phyloP scores from a whole-genome alignment of 2,797 vertebrate genomes.

The Sebastolobus altivelis region DNA sequence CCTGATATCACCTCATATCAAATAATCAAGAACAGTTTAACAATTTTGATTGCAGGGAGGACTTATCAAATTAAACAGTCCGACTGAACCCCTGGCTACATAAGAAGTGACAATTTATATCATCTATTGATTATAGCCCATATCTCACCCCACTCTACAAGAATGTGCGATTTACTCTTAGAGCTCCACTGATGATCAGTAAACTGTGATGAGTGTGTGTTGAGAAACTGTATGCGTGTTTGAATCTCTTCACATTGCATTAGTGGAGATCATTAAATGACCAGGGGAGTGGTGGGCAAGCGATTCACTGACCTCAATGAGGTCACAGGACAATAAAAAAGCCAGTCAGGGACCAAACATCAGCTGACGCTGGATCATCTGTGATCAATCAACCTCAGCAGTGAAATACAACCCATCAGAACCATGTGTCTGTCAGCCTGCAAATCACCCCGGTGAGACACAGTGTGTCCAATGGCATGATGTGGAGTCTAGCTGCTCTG shows the following conservation, averaged over 20 bases:
- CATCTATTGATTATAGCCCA: background rate
- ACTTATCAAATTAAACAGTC: background rate
- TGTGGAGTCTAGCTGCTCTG: slow-evolving; percentile 19
- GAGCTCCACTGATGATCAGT: background rate
- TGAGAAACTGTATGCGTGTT: background rate
- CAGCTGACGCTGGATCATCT: slow-evolving; percentile 50
- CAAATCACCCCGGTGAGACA: slow-evolving; percentile 39
- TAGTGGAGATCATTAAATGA: slow-evolving; percentile 7
- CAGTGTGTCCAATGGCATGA: background rate
- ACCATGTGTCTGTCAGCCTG: slow-evolving; percentile 28
- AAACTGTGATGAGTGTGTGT: background rate
- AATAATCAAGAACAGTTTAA: background rate
- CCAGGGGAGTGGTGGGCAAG: background rate
- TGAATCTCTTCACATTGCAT: background rate
- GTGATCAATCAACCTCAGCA: slow-evolving; percentile 38
- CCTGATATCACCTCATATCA: background rate
- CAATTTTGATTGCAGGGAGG: background rate
- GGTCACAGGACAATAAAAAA: slow-evolving; percentile 49
- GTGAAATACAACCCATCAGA: slow-evolving; percentile 61
- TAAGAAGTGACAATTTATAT: background rate
- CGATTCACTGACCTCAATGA: slow-evolving; percentile 22
- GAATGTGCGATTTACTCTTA: background rate
- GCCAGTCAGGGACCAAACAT: slow-evolving; percentile 29
- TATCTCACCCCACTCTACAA: background rate
- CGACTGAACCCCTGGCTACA: background rate